These are phyloP conservation scores for Upupa epops DNA, from an alignment of 2,113 vertebrate genomes.

Conservation along the genomic window DNA sequence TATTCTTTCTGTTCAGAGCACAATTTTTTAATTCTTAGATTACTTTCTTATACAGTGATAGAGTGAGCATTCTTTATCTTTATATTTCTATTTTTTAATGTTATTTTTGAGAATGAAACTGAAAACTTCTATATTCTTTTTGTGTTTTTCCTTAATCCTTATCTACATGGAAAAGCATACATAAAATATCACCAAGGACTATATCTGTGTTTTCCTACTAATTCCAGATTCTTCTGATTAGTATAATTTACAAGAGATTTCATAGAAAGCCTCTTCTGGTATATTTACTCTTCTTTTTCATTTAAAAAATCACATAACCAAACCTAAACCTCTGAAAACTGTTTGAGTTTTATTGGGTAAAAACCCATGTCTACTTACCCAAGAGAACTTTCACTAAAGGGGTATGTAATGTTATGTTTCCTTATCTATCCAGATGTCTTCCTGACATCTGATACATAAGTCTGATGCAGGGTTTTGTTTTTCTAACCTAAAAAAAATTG, in stretches of 20 bases:
- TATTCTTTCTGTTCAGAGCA: neutral
- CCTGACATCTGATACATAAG: neutral
- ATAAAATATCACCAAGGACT: neutral
- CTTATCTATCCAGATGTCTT: neutral
- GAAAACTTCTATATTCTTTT: neutral
- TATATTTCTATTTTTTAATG: neutral
- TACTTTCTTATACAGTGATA: neutral
- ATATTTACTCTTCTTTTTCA: neutral
- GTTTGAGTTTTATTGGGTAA: neutral
- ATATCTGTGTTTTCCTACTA: neutral
- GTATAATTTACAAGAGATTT: neutral
- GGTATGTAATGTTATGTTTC: neutral
- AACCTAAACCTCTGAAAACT: accelerated
- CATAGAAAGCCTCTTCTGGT: neutral
- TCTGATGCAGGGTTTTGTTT: neutral
- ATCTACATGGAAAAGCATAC: neutral
- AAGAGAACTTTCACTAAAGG: neutral
- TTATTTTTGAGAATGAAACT: neutral
- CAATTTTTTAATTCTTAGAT: neutral
- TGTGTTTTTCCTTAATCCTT: neutral
- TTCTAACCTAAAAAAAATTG: neutral
- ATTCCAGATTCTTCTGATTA: neutral
- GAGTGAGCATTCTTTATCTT: neutral
- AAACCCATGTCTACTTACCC: accelerated
- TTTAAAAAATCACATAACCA: neutral